Conservation (phyloP, 1,140 invertebrate species). For the Wasmannia auropunctata region DNA sequence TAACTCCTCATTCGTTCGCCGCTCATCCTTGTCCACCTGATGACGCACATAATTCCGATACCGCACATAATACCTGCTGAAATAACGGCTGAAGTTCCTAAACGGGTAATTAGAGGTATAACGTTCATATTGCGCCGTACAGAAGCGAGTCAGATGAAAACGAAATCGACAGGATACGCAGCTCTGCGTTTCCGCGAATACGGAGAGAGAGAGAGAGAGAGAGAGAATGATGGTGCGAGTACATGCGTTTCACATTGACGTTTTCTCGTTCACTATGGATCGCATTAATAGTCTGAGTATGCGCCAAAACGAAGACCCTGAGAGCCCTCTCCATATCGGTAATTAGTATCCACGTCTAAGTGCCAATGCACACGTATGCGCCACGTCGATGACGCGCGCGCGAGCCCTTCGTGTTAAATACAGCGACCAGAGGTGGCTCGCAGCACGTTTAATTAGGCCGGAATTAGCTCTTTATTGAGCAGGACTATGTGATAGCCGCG, state of each 20-base stretch:
- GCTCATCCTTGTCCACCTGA: neutral
- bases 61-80: neutral
- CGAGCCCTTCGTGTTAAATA: neutral
- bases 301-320: neutral
- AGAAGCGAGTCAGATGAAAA: constrained; percentile 13
- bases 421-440: neutral
- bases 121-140: too few species aligned
- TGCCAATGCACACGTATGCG: neutral
- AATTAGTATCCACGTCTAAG: constrained; percentile 20
- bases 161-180: neutral
- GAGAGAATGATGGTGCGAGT: too few species aligned
- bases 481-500: neutral
- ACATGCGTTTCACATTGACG: neutral
- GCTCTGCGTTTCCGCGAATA: neutral
- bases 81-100: constrained; percentile 4
- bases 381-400: neutral
- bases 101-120: constrained; percentile 23
- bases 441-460: constrained; percentile 26
- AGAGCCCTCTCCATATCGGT: neutral
- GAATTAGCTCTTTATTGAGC: constrained; percentile 6
- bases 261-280: neutral
- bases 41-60: neutral
- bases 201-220: neutral
- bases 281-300: neutral
- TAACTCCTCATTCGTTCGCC: neutral